Evolutionary conservation across 2,888 invertebrate genomes (phyloP), one percentile per base, ranked within the genome.

Genomic region (Eucera pruinosa): DNA sequence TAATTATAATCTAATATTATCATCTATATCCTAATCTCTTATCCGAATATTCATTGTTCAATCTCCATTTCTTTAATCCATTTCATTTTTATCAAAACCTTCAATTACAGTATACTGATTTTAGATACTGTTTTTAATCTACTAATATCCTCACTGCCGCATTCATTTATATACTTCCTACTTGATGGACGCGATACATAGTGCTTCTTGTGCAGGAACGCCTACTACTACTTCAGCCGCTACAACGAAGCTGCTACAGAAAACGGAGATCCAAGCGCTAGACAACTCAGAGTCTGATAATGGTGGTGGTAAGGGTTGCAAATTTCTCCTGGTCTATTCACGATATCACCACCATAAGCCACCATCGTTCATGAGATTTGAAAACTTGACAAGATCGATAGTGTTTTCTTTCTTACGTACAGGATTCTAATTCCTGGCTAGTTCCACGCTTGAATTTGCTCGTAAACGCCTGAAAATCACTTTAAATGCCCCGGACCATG

Each of bases 231-330:
- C 91, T 82, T 86, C 91, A 83, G 89, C 89, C 72, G 84, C 87
- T 66, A 91, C 91, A 74, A 91, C 91, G 86, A 91, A 90, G 87
- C 87, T 90, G 85, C 89, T 85, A 84, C 87, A 89, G 89, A 90
- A 91, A 89, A 91, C 90, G 91, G 90, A 90, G 88, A 91, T 89
- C 90, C 90, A 91, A 90, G 90, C 90, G 83, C 86, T 90, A 88
- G 87, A 90, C 90, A 90, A 89, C 87, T 89, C 89, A 82, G 81
- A 85, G 80, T 79, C 81, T 83, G 89, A 89, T 89, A 85, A 87
- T 87, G 89, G 87, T 89, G 89, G 90, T 90, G 91, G 91, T 91
- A 91, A 91, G 92, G 88, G 81, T 86, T 70, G 69, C 68, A 67
- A 79, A 79, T 79, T 80, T 74, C 70, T 74, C 73, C 72, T 79